Conservation (phyloP, 1,140 invertebrate genomes). For the Nasonia giraulti region DNA sequence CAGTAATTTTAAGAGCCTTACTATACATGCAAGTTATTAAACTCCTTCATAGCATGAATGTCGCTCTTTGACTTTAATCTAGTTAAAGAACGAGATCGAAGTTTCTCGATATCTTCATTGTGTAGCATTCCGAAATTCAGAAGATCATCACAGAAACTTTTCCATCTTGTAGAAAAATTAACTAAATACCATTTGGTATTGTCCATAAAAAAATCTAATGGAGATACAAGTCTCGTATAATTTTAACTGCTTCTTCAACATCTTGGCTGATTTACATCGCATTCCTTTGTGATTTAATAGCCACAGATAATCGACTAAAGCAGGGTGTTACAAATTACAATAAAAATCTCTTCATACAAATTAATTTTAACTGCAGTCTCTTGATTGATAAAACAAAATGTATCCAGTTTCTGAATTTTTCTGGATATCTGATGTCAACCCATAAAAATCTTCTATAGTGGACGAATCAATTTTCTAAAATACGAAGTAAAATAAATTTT, state of each 20-base stretch:
- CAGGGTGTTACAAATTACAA: conserved; percentile 41
- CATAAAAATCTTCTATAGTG: conserved; percentile 99
- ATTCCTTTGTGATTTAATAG: conserved; percentile 45
- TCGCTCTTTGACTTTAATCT: conserved; percentile 37
- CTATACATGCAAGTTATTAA: conserved; percentile 45
- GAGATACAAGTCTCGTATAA: conserved; percentile 27
- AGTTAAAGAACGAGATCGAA: conserved; percentile 46
- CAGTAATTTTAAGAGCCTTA: conserved; percentile 40
- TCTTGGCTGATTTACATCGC: conserved; percentile 42
- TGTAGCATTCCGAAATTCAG: conserved; percentile 29
- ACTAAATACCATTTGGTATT: conserved; percentile 48
- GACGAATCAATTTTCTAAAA: conserved; percentile 98
- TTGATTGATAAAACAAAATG: conserved; percentile 99
- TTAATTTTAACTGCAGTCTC: conserved; percentile 80
- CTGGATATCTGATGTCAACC: conserved; percentile 97
- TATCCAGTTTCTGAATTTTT: conserved; percentile 99
- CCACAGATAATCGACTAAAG: conserved; percentile 42
- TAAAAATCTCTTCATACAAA: conserved; percentile 55
- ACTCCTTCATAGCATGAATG: conserved; percentile 35
- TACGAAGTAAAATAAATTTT: conserved; percentile 47
- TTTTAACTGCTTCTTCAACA: conserved; percentile 46
- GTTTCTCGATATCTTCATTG: conserved; percentile 47
- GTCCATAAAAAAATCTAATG: conserved; percentile 48
- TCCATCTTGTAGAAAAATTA: conserved; percentile 51
- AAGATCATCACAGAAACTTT: conserved; percentile 52